Base-by-base conservation (phyloP, 2,888 invertebrate genomes). In the Byasa hedistus region DNA sequence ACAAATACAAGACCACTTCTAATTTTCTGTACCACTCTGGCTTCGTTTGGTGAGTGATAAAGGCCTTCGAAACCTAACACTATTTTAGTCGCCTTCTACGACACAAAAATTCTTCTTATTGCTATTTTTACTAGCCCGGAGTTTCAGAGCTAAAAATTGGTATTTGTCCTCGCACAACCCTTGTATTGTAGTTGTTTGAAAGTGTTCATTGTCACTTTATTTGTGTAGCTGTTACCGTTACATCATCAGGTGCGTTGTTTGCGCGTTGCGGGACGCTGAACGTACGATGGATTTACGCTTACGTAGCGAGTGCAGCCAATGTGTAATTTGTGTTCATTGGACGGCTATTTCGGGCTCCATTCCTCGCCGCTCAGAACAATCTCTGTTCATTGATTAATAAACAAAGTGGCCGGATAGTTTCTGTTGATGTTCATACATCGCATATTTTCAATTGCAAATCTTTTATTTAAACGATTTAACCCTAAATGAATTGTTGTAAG, bases 251-350 rank as follows among this genome's bases (percentile, higher is more conserved):
- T 73, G 69, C 71, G 17, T 24, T n/a, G 66, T 70, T 74, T 68
- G 64, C 39, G 15, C 12, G 39, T 48, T 48, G 48, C 70, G 72
- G 64, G 73, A 72, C 75, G 72, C 72, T 71, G 75, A 79, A 78
- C 85, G 82, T 80, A 80, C 83, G 82, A 76, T 76, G 72, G 72
- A 69, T 76, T 74, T 80, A 82, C 78, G 69, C 70, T 55, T 60
- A 65, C 58, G 44, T 57, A 56, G 56, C 69, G 78, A 81, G 79
- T 77, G 65, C 71, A 73, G 69, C 74, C 72, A 68, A 71, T 74
- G 73, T 76, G 76, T 80, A 80, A 83, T 83, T 83, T 81, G 83
- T 76, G 80, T 81, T 79, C 75, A 77, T 78, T 77, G 77, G 78
- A 74, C 70, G 73, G 77, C 76, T 86, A 85, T 85, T 85, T 83